A percentile compares a stretch with the other conserved stretches of the same genome.
These are phyloP conservation scores for Tiliqua scincoides DNA, from an alignment of 2,113 vertebrate species.

Conservation along the genomic window DNA sequence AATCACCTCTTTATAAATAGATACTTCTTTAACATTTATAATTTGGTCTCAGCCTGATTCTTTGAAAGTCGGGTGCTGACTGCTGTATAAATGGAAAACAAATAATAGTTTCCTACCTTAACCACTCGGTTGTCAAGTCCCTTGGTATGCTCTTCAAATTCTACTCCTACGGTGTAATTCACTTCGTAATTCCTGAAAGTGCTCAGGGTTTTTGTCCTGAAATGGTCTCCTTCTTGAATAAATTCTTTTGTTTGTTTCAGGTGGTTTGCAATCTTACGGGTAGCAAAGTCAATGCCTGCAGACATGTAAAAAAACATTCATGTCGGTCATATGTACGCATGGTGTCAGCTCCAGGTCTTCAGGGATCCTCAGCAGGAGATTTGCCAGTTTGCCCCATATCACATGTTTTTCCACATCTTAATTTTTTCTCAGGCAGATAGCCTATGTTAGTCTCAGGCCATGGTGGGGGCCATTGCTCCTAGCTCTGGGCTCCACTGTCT, in stretches of 20 bases:
- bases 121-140: slow-evolving; percentile 87
- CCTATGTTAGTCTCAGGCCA: too few relatives aligned
- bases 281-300: slow-evolving; percentile 94
- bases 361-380: too few relatives aligned
- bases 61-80: background rate
- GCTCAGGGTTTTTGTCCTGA: slow-evolving; percentile 92
- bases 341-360: too few relatives aligned
- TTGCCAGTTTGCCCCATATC: too few relatives aligned
- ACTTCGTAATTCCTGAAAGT: slow-evolving; percentile 93
- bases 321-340: slow-evolving; percentile 18
- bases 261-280: slow-evolving; percentile 89
- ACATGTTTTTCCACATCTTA: too few relatives aligned
- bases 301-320: slow-evolving; percentile 40
- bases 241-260: slow-evolving; percentile 92
- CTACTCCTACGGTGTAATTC: slow-evolving; percentile 87
- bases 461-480: background rate
- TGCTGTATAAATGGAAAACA: background rate
- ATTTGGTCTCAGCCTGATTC: background rate
- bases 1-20: slow-evolving; percentile 39
- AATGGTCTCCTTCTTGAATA: slow-evolving; percentile 87
- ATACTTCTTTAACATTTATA: slow-evolving; percentile 21
- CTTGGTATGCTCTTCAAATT: slow-evolving; percentile 93
- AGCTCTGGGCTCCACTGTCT: too few relatives aligned
- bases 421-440: too few relatives aligned
- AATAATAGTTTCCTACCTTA: slow-evolving; percentile 74